phyloP scores from a whole-genome alignment of 1,140 invertebrate species.

The Phenacoccus solenopsis region DNA sequence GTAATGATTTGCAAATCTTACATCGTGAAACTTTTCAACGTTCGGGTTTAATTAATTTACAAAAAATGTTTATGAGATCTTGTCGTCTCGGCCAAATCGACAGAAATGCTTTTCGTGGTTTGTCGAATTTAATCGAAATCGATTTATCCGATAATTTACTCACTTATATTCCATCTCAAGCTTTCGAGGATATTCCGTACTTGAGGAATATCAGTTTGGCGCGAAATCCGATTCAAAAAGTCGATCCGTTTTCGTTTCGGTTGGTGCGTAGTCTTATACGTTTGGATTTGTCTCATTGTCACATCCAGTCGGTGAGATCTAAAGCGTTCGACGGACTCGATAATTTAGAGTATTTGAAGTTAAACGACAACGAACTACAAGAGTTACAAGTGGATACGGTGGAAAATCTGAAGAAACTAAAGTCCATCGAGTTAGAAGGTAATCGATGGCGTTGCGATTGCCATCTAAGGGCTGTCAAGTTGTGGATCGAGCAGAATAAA shows the following conservation, averaged over 20 bases:
- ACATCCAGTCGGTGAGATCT: conserved; percentile 48
- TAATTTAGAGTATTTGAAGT: conserved; percentile 47
- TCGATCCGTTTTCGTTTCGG: conserved; percentile 58
- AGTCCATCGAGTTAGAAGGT: conserved; percentile 58
- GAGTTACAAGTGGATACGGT: conserved; percentile 44
- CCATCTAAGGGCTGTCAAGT: conserved; percentile 58
- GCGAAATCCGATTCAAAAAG: conserved; percentile 54
- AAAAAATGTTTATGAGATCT: conserved; percentile 59
- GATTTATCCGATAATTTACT: conserved; percentile 62
- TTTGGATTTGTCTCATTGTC: conserved; percentile 64
- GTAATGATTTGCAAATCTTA: conserved; percentile 54
- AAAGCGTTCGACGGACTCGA: conserved; percentile 55
- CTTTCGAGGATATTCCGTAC: conserved; percentile 46
- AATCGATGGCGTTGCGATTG: conserved; percentile 88
- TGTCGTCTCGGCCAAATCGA: conserved; percentile 60
- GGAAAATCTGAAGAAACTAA: conserved; percentile 45
- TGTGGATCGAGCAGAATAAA: conserved; percentile 56
- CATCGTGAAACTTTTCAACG: conserved; percentile 50
- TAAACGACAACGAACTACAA: conserved; percentile 59
- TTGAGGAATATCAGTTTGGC: conserved; percentile 56
- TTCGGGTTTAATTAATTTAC: conserved; percentile 58
- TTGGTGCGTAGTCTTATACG: conserved; percentile 56
- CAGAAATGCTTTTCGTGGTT: conserved; percentile 55
- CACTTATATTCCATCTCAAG: conserved; percentile 24
- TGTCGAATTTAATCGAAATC: conserved; percentile 70